Evolutionary conservation across 2,888 invertebrate genomes (phyloP).

Genomic region (Lomographa bimaculata): DNA sequence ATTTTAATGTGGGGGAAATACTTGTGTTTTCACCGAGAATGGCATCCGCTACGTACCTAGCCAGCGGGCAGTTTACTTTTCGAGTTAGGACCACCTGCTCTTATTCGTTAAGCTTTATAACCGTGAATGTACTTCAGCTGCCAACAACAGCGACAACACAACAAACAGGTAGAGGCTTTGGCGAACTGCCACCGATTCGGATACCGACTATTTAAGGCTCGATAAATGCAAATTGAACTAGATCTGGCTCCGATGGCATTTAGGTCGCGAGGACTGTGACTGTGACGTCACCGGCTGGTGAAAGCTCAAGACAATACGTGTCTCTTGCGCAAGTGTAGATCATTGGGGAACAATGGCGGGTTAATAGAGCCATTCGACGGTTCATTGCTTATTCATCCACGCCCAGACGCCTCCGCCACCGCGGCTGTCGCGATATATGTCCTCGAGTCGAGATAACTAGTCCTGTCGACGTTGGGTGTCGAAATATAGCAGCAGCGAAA

Average conservation of each 20-base stretch:
- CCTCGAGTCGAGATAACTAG: slow-evolving; percentile 46
- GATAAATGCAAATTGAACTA: slow-evolving; percentile 68
- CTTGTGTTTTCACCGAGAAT: too few species aligned
- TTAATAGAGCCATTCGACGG: slow-evolving; percentile 81
- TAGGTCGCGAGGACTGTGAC: slow-evolving; percentile 59
- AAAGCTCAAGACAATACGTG: slow-evolving; percentile 76
- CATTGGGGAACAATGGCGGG: slow-evolving; percentile 73
- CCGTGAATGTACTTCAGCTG: slow-evolving; percentile 12
- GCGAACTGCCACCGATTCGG: slow-evolving; percentile 50
- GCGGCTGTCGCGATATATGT: slow-evolving; percentile 54
- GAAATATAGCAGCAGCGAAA: too few species aligned
- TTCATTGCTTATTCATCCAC: slow-evolving; percentile 83
- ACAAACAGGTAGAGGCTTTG: slow-evolving; percentile 42
- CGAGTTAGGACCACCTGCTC: slow-evolving; percentile 9
- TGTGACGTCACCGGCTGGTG: slow-evolving; percentile 71
- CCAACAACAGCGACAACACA: slow-evolving; percentile 28
- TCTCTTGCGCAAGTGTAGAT: slow-evolving; percentile 77
- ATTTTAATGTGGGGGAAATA: too few species aligned
- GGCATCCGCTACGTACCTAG: too few species aligned
- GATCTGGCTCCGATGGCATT: slow-evolving; percentile 67
- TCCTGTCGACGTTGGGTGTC: slow-evolving; percentile 36
- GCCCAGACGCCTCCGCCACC: slow-evolving; percentile 75
- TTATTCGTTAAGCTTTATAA: slow-evolving; percentile 18
- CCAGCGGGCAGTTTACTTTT: slow-evolving; percentile 20
- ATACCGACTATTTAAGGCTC: slow-evolving; percentile 55